Evolutionary conservation across 2,888 invertebrate species (phyloP), one percentile per base, ranked within the genome.

Genomic region (Hirtodrosophila confusa): DNA sequence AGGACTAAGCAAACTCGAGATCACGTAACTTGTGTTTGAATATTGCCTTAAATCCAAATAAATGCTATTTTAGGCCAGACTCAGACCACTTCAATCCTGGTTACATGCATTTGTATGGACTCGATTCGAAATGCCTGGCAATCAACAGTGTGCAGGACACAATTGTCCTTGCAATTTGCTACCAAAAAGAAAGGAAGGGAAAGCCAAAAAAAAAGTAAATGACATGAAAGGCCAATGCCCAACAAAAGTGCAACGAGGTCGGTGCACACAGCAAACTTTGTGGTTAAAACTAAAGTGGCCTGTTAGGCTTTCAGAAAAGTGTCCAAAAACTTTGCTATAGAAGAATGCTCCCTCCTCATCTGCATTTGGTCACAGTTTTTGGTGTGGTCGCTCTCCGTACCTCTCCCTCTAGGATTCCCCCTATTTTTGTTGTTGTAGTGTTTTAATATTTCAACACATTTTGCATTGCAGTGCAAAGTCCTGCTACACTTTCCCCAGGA

Each of bases 391-490:
- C 50, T 0, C 27, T 11, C 23, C 31, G 3, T 12, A 17, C 17
- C 29, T 9, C 39, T 27, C 31, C 35, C 39, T 41, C 9, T 33
- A 29, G 39, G 8, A 27, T 27, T 29, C n/a, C 12, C 43, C 12
- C 43, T 57, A 6, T 12, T 29, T 40, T 43, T 58, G 63, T 58
- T 84, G 29, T 63, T 36, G 43, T 47, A 17, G 17, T 36, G 24
- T 72, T 79, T 80, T 82, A 80, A 80, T 80, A 80, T 86, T 80
- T 80, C 78, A 80, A 80, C 86, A 86, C 84, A 84, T 83, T 80
- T 78, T 66, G 80, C 72, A 71, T 68, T 78, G 72, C 63, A 62
- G 58, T 72, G 60, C 43, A n/a, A n/a, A n/a, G n/a, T n/a, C n/a
- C n/a, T n/a, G n/a, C n/a, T n/a, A n/a, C n/a, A n/a, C n/a, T n/a